Evolutionary conservation across 2,113 vertebrate genomes (phyloP).

Genomic region (Heteronetta atricapilla): DNA sequence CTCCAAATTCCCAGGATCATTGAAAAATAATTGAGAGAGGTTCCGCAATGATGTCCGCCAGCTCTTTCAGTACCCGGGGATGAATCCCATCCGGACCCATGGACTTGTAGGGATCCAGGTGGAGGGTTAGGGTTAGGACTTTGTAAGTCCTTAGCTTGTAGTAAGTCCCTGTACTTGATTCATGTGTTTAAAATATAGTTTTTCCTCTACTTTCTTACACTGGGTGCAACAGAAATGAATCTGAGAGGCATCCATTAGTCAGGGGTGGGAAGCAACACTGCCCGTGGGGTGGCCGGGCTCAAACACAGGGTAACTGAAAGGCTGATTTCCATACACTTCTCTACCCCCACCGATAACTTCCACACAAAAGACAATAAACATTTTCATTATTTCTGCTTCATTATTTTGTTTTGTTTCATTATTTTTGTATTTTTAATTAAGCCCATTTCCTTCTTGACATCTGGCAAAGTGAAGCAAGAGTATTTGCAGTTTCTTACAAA

Average conservation of each 20-base stretch:
- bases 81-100: too few relatives aligned
- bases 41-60: too few relatives aligned
- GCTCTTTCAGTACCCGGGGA: too few relatives aligned
- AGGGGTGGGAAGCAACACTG: background rate
- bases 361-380: background rate
- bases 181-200: background rate
- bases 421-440: background rate
- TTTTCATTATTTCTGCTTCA: background rate
- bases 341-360: background rate
- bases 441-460: background rate
- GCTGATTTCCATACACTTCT: background rate
- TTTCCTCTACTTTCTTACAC: background rate
- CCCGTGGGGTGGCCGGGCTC: accelerated
- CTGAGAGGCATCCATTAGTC: background rate
- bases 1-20: too few relatives aligned
- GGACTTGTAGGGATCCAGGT: too few relatives aligned
- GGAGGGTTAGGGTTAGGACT: too few relatives aligned
- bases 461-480: background rate
- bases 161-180: background rate
- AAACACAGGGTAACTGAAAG: background rate
- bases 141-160: too few relatives aligned
- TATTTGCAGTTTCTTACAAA: background rate
- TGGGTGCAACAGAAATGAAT: background rate
- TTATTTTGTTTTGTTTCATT: background rate
- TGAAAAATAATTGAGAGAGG: too few relatives aligned